Percentiles rank a stretch among this genome's conserved stretches.
Evolutionary conservation across 2,113 vertebrate genomes (phyloP).

Genomic region (Apteryx mantelli): DNA sequence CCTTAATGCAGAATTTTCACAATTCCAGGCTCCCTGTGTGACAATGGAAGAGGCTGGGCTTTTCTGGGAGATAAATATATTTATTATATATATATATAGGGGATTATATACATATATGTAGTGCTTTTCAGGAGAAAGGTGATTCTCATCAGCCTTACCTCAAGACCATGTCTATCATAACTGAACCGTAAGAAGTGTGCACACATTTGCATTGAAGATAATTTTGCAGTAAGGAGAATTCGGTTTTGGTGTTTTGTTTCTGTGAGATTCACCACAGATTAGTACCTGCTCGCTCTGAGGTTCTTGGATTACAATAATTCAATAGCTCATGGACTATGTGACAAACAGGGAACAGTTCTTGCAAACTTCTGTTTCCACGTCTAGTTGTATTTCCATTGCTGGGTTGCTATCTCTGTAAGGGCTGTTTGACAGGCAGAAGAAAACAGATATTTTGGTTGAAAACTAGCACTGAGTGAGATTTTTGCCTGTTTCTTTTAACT

Average conservation of each 20-base stretch:
- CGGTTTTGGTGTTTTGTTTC: slow-evolving; percentile 34
- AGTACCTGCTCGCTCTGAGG: slow-evolving; percentile 11
- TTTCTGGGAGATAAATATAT: neutral
- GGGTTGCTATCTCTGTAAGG: neutral
- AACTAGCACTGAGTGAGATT: neutral
- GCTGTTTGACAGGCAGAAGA: neutral
- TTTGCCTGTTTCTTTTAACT: neutral
- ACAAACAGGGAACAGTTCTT: neutral
- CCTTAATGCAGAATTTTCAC: neutral
- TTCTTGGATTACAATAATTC: slow-evolving; percentile 61
- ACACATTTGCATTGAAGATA: neutral
- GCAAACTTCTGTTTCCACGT: neutral
- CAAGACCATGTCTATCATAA: neutral
- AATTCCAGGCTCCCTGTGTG: neutral
- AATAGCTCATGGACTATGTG: neutral
- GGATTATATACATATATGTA: neutral
- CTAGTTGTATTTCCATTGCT: neutral
- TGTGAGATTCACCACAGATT: slow-evolving; percentile 34
- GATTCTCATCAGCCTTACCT: neutral
- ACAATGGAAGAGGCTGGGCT: neutral
- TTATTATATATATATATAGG: neutral
- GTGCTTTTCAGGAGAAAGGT: neutral
- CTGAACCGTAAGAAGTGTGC: neutral
- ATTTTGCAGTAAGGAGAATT: neutral
- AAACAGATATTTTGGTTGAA: neutral